A percentile compares a stretch with the other conserved stretches of the same genome.
Conservation (phyloP, 2,113 vertebrate species). For the Microcebus griseorufus region DNA sequence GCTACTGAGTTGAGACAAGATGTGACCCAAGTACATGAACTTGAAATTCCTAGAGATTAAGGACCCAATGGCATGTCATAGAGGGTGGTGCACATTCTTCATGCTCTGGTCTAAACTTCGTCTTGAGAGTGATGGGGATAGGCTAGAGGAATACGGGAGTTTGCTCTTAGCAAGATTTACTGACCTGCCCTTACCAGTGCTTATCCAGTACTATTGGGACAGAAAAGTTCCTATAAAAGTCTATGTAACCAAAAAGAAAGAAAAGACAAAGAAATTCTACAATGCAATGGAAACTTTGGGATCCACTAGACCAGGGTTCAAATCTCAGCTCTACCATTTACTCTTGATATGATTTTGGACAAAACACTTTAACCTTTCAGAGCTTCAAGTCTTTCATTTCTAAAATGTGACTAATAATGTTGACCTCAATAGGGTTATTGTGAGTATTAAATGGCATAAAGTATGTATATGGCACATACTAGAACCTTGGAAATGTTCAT, state of each 20-base stretch:
- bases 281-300: background rate
- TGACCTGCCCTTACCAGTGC: background rate
- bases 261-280: background rate
- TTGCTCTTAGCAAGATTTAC: background rate
- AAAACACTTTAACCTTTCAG: background rate
- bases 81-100: background rate
- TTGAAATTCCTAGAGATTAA: background rate
- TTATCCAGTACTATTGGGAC: background rate
- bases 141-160: background rate
- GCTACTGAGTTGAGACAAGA: background rate
- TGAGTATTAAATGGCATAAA: constrained; percentile 5
- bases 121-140: background rate
- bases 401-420: background rate
- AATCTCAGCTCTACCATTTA: constrained; percentile 23
- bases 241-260: background rate
- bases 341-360: constrained; percentile 8
- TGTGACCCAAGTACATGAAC: background rate
- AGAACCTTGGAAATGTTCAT: background rate
- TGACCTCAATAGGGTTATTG: background rate
- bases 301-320: background rate
- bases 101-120: background rate
- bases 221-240: background rate
- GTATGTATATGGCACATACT: background rate
- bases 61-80: background rate
- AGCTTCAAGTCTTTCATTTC: background rate